phyloP scores from a whole-genome alignment of 2,888 invertebrate genomes.

The Dryobota labecula region DNA sequence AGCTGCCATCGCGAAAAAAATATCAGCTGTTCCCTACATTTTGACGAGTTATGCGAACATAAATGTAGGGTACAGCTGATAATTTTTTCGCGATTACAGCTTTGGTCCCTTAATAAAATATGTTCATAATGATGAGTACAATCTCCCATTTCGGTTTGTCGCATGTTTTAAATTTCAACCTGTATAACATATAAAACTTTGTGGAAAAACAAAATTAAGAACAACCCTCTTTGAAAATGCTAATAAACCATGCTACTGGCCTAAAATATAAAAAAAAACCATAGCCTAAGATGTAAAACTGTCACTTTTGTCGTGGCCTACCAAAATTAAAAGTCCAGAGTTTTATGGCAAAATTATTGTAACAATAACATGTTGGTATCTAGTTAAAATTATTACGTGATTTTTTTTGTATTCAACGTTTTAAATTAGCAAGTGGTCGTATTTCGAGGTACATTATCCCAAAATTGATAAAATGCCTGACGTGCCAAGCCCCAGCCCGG shows the following conservation, averaged over 20 bases:
- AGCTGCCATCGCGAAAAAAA: too few relatives aligned
- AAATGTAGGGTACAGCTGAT: too few relatives aligned
- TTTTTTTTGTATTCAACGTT: conserved; percentile 1
- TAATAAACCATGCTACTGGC: background rate
- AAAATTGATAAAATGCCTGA: conserved; percentile 72
- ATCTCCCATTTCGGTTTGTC: too few relatives aligned
- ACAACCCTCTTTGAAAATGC: background rate
- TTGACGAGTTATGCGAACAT: too few relatives aligned
- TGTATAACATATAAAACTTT: background rate
- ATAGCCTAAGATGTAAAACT: background rate
- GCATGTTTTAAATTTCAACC: too few relatives aligned
- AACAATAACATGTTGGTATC: conserved; percentile 38
- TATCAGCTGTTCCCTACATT: too few relatives aligned
- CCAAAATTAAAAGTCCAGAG: conserved; percentile 27
- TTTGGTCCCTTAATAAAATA: too few relatives aligned
- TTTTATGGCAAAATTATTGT: conserved; percentile 58
- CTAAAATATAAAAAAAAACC: background rate
- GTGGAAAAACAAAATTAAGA: background rate
- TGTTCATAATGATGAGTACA: too few relatives aligned
- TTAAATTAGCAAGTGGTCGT: conserved; percentile 61
- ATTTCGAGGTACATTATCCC: background rate
- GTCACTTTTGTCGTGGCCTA: conserved; percentile 35
- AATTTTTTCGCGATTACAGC: too few relatives aligned
- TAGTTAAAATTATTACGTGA: conserved; percentile 35
- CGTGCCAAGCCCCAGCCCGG: background rate